A percentile compares a stretch with the other conserved stretches of the same genome.
phyloP scores from a whole-genome alignment of 2,797 vertebrate genomes.

The Dryobates pubescens region DNA sequence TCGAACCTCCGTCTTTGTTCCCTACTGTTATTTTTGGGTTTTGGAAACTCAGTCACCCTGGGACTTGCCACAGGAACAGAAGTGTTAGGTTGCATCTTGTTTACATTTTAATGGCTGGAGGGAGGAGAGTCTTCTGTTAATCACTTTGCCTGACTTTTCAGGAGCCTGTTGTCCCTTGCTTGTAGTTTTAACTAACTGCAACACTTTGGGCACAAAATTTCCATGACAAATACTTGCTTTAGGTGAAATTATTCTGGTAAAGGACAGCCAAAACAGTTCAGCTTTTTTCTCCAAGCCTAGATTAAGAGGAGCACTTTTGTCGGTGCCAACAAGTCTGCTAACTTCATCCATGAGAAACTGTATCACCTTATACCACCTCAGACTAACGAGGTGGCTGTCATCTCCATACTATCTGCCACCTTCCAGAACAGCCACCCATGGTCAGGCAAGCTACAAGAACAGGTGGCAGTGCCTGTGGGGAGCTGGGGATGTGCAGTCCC shows the following conservation, averaged over 20 bases:
- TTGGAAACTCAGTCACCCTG: background rate
- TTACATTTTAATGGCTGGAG: conserved; percentile 8
- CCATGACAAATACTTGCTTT: conserved; percentile 22
- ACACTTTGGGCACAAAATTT: background rate
- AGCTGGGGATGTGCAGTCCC: background rate
- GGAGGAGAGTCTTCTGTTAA: conserved; percentile 14
- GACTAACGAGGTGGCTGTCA: accelerated
- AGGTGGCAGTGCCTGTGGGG: background rate
- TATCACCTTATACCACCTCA: background rate
- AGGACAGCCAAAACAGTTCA: background rate
- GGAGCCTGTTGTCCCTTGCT: background rate
- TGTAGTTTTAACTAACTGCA: conserved; percentile 14
- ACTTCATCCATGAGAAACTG: background rate
- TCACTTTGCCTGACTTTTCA: background rate
- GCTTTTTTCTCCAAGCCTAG: background rate
- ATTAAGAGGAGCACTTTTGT: background rate
- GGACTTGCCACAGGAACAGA: background rate
- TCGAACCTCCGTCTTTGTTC: conserved; percentile 16
- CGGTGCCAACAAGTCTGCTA: background rate
- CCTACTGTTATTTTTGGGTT: background rate
- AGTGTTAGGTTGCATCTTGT: conserved; percentile 19
- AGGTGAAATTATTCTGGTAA: background rate
- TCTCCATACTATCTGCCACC: accelerated
- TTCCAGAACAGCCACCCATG: background rate
- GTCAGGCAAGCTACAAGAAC: background rate